Evolutionary conservation across 1,140 invertebrate genomes (phyloP).

Genomic region (Patella vulgata): DNA sequence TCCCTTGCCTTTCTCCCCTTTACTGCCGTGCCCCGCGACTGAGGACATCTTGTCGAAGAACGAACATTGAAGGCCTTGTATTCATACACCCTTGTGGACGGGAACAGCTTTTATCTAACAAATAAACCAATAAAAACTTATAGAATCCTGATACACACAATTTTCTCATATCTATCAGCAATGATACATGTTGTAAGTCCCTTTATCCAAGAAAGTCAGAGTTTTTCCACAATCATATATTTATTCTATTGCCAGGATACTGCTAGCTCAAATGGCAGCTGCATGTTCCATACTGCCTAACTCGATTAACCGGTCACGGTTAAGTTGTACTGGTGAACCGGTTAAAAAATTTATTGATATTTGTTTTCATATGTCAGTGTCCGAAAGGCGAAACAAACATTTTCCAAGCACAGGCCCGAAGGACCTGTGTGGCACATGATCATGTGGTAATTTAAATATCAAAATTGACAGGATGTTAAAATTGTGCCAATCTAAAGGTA

Average conservation of each 20-base stretch:
- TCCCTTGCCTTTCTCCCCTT: conserved; percentile 93
- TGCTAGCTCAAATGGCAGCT: neutral
- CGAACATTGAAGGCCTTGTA: conserved; percentile 72
- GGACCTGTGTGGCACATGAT: conserved; percentile 1
- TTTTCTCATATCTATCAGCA: conserved; percentile 1
- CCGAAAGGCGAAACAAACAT: neutral
- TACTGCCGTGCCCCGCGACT: conserved; percentile 81
- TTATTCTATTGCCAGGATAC: neutral
- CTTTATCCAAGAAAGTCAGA: neutral
- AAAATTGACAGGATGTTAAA: too few species aligned
- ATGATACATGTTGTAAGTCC: neutral
- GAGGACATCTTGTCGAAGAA: conserved; percentile 89
- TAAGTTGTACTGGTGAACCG: too few species aligned
- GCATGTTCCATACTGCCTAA: neutral
- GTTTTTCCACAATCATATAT: neutral
- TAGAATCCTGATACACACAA: conserved; percentile 2
- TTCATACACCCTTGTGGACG: conserved; percentile 3
- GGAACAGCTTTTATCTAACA: neutral
- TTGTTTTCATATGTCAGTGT: neutral
- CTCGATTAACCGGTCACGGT: too few species aligned
- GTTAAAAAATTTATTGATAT: neutral
- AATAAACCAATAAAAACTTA: conserved; percentile 7
- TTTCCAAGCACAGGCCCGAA: too few species aligned
- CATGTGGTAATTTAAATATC: too few species aligned
- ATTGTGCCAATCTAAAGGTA: too few species aligned